Evolutionary conservation across 2,113 vertebrate species (phyloP).

Genomic region (Saccopteryx leptura): DNA sequence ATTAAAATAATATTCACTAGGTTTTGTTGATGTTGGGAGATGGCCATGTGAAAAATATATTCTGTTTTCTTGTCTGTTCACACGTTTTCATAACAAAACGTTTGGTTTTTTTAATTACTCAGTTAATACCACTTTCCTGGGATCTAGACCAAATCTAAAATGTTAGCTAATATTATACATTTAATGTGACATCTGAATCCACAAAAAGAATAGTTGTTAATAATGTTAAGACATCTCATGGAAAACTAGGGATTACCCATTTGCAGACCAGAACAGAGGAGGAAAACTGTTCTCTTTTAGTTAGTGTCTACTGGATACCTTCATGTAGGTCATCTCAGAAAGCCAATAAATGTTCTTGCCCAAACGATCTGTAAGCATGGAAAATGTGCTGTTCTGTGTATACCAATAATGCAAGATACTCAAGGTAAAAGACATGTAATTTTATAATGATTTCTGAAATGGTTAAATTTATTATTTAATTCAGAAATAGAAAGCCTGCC

Average conservation of each 20-base stretch:
- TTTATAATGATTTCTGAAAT: slow-evolving; percentile 35
- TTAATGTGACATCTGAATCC: slow-evolving; percentile 16
- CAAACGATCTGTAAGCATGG: neutral
- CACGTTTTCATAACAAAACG: slow-evolving; percentile 34
- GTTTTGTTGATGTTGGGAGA: slow-evolving; percentile 31
- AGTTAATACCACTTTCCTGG: slow-evolving; percentile 18
- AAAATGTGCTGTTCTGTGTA: neutral
- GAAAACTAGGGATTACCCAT: neutral
- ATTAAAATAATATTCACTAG: slow-evolving; percentile 46
- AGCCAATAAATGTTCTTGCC: neutral
- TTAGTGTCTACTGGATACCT: neutral
- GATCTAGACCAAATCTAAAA: slow-evolving; percentile 24
- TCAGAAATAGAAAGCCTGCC: neutral
- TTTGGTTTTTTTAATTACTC: neutral
- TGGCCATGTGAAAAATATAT: neutral
- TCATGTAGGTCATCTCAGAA: slow-evolving; percentile 11
- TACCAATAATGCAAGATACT: neutral
- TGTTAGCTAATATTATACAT: neutral
- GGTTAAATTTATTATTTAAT: slow-evolving; percentile 19
- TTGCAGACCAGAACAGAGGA: neutral
- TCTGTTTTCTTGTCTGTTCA: slow-evolving; percentile 41
- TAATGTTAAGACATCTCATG: neutral
- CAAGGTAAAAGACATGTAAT: neutral
- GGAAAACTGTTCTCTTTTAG: neutral
- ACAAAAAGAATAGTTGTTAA: slow-evolving; percentile 12